Percentiles rank a stretch among this genome's conserved stretches.
These are phyloP conservation scores for Mesorhabditis belari DNA, from an alignment of 2,888 invertebrate genomes.

Conservation along the genomic window DNA sequence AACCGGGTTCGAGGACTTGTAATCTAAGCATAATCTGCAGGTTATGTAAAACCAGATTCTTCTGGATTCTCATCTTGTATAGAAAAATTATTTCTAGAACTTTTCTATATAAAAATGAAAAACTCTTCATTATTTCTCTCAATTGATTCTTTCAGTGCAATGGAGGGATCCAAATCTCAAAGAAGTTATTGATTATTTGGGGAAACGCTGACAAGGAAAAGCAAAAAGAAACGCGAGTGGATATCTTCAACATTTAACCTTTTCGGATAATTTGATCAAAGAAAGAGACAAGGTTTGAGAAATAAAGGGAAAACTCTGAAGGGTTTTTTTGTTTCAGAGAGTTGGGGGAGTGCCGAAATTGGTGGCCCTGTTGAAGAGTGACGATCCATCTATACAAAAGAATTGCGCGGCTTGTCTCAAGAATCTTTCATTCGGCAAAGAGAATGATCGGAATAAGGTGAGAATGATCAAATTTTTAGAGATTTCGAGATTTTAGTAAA, in stretches of 20 bases:
- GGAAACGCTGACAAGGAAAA: slow-evolving; percentile 79
- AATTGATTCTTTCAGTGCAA: slow-evolving; percentile 39
- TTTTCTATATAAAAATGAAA: too few species aligned
- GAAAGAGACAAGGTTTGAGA: too few species aligned
- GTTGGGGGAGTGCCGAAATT: slow-evolving; percentile 90
- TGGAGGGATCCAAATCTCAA: slow-evolving; percentile 96
- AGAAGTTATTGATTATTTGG: slow-evolving; percentile 95
- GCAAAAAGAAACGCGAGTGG: slow-evolving; percentile 88
- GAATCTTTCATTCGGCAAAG: slow-evolving; percentile 90
- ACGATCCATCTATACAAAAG: slow-evolving; percentile 86
- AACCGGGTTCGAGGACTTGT: too few species aligned
- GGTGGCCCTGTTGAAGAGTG: slow-evolving; percentile 77
- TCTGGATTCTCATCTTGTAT: too few species aligned
- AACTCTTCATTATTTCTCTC: not conserved
- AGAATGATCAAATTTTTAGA: slow-evolving; percentile 1
- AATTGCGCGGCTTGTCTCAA: slow-evolving; percentile 94
- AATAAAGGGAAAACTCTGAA: too few species aligned
- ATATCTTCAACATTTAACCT: slow-evolving; percentile 93
- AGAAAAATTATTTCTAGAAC: not conserved
- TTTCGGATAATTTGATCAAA: slow-evolving; percentile 95
- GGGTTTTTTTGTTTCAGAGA: too few species aligned
- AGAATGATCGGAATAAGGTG: slow-evolving; percentile 91
- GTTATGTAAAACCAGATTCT: too few species aligned
- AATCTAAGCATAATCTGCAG: too few species aligned
- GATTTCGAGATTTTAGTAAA: not conserved